Evolutionary conservation across 2,113 vertebrate genomes (phyloP).

Genomic region (Cebus imitator): DNA sequence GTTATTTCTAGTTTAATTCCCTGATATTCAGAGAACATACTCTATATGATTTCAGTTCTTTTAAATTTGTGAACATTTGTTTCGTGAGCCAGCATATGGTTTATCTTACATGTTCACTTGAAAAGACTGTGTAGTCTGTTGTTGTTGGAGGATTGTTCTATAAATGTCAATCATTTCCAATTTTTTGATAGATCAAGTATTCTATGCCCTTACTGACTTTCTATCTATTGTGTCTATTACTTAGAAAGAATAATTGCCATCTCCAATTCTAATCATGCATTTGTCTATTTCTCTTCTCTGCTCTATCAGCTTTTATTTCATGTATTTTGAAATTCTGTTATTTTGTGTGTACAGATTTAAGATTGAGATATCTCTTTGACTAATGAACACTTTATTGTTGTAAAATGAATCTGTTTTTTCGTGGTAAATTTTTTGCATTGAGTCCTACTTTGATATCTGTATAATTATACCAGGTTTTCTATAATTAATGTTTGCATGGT

Average conservation of each 20-base stretch:
- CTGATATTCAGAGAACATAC: not conserved
- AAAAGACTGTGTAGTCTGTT: not conserved
- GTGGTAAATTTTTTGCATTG: not conserved
- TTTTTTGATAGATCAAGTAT: not conserved
- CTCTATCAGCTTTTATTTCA: not conserved
- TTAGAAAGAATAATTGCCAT: not conserved
- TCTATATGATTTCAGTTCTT: not conserved
- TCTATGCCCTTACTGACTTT: not conserved
- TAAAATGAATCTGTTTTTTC: not conserved
- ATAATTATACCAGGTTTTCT: not conserved
- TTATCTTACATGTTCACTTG: not conserved
- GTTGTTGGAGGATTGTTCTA: not conserved
- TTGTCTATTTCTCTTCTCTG: not conserved
- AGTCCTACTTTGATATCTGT: not conserved
- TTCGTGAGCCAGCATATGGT: not conserved
- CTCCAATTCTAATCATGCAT: not conserved
- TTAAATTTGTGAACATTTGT: constrained; percentile 20
- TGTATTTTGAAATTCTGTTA: not conserved
- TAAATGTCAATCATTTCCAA: not conserved
- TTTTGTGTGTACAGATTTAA: not conserved
- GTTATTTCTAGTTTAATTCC: constrained; percentile 17
- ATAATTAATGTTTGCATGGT: not conserved
- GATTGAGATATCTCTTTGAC: not conserved
- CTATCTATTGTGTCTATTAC: not conserved
- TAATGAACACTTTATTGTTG: not conserved